phyloP scores from a whole-genome alignment of 2,113 vertebrate species.

The Coryphaenoides rupestris region DNA sequence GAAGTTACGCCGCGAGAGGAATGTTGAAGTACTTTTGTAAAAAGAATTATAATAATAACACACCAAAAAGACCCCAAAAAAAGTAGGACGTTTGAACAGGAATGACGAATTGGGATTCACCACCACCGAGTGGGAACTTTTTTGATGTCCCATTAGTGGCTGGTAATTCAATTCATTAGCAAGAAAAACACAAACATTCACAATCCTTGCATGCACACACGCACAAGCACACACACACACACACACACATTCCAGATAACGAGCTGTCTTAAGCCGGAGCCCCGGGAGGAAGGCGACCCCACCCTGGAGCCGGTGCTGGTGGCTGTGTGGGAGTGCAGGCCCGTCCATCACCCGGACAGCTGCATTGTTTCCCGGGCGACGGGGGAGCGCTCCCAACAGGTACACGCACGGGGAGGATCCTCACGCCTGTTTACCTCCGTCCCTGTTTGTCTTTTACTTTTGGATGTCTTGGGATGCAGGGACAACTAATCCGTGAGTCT shows the following conservation, averaged over 20 bases:
- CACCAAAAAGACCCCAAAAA: no score
- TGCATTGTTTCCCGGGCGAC: conserved; percentile 57
- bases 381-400: conserved; percentile 41
- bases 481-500: conserved; percentile 28
- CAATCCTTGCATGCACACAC: conserved; percentile 4
- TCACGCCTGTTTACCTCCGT: conserved; percentile 46
- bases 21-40: not conserved
- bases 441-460: conserved; percentile 27
- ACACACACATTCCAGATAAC: conserved; percentile 12
- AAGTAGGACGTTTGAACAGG: no score
- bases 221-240: no score
- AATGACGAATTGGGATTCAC: no score
- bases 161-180: not conserved
- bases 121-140: no score
- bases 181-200: no score
- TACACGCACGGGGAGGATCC: conserved; percentile 31
- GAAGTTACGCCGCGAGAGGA: conserved; percentile 6
- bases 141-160: no score
- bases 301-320: conserved; percentile 10
- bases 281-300: conserved; percentile 8
- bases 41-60: no score
- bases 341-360: conserved; percentile 63
- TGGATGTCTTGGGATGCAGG: conserved; percentile 28
- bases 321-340: conserved; percentile 22
- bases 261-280: not conserved